Base-by-base conservation (phyloP, 2,888 invertebrate species). In the Amiota minor region DNA sequence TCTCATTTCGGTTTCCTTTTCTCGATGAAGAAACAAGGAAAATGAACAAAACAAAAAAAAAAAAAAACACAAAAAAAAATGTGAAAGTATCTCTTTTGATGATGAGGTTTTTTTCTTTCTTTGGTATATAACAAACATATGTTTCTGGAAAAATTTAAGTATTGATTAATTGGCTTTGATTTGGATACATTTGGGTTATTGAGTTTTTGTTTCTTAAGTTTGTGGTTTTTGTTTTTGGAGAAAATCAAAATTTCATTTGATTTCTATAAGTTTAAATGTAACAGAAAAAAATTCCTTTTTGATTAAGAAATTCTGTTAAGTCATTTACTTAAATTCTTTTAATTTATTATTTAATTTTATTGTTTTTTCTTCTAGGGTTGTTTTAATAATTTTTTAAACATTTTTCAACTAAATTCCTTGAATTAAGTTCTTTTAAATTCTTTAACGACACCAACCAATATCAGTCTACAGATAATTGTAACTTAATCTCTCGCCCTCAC, bases 121-220 rank as follows among this genome's bases (percentile, higher is more conserved):
- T 61, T 50, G 6, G 59, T 56, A 18, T 56, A 56, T 76, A 75
- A 78, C 74, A 77, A 82, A 83, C 83, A 83, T 84, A 83, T 83
- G 83, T 84, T 82, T 77, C 68, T 35, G 46, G 46, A 20, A 45
- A 16, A 75, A 35, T 18, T 56, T 50, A 20, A 35, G 47, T 72
- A 78, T 78, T 82, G 83, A 83, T 83, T 82, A 83, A 83, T 83
- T 83, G 82, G 81, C 76, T 81, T 80, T 79, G 83, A 83, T 83
- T 83, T 75, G 74, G 77, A 11, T 67, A 35, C 35, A 35, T 64
- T 45, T 45, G 18, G 8, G 9, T 16, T 11, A 8, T 16, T n/a
- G 1, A 64, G 35, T 64, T 64, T 14, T 56, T 65, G 73, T 68
- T 35, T 35, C 74, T 62, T n/a, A 70, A 70, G 72, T 76, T 71